Conservation (phyloP, 1,140 invertebrate genomes). For the Zaprionus ornatus region DNA sequence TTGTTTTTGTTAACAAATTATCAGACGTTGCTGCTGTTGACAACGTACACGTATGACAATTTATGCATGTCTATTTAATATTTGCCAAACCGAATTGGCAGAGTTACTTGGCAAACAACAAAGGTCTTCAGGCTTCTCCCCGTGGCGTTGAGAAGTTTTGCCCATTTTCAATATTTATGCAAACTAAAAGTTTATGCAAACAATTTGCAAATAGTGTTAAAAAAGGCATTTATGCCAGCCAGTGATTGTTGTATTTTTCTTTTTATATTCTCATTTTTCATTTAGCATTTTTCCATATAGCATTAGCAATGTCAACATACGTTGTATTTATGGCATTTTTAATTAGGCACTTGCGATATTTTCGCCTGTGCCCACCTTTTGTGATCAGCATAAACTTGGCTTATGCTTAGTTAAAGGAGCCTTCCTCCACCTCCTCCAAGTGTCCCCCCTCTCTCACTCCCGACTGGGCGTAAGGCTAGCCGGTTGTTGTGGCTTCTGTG, state of each 20-base stretch:
- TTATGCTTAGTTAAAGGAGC: conserved; percentile 31
- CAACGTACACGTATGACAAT: conserved; percentile 20
- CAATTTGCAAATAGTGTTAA: conserved; percentile 30
- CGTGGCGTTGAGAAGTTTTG: conserved; percentile 21
- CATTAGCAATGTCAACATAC: conserved; percentile 56
- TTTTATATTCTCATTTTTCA: conserved; percentile 5
- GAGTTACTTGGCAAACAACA: conserved; percentile 9
- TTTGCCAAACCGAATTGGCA: conserved; percentile 28
- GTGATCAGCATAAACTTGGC: conserved; percentile 33
- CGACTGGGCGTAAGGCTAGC: conserved; percentile 60
- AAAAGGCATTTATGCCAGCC: conserved; percentile 59
- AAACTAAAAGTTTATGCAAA: conserved; percentile 53
- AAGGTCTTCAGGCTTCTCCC: conserved; percentile 16
- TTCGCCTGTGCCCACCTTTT: conserved; percentile 33
- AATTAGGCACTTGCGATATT: conserved; percentile 59
- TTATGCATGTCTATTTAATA: conserved; percentile 44
- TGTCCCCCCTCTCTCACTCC: conserved; percentile 1
- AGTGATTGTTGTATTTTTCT: conserved; percentile 5
- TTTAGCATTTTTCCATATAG: conserved; percentile 31
- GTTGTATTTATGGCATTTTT: conserved; percentile 69
- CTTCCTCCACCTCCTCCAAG: background rate
- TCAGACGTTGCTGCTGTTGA: conserved; percentile 24
- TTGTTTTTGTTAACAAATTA: conserved; percentile 28
- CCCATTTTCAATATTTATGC: conserved; percentile 35
- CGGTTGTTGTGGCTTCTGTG: conserved; percentile 21